Conservation (phyloP, 1,140 invertebrate genomes). For the Brachionus paranguensis region DNA sequence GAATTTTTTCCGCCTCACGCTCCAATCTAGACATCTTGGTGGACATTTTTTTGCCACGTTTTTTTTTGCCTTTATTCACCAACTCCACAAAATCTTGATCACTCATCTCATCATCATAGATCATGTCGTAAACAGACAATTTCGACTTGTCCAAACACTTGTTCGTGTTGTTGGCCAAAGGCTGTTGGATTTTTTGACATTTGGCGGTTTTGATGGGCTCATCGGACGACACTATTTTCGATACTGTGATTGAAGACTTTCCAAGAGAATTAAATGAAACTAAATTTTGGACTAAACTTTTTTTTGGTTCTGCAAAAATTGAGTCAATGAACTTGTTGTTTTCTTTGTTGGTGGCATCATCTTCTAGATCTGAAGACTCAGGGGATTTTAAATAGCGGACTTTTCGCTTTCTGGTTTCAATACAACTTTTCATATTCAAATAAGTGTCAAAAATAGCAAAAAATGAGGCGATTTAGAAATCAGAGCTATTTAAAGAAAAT, state of each 20-base stretch:
- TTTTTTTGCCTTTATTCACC: not conserved
- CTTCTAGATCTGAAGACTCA: not conserved
- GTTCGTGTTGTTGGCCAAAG: not conserved
- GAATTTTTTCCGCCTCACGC: not conserved
- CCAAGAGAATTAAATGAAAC: not conserved
- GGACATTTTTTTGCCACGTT: not conserved
- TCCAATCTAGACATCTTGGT: not conserved
- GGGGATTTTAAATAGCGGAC: not conserved
- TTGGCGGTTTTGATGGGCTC: not conserved
- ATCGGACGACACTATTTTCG: not conserved
- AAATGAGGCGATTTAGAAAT: no score
- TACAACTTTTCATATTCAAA: not conserved
- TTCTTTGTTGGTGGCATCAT: not conserved
- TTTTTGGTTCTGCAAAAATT: not conserved
- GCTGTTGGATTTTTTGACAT: not conserved
- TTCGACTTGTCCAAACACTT: not conserved
- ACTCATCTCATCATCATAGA: not conserved
- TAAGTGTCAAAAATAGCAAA: not conserved
- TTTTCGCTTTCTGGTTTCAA: not conserved
- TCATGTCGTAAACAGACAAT: not conserved
- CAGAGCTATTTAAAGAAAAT: no score
- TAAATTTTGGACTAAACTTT: not conserved
- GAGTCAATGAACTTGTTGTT: not conserved
- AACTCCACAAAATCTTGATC: not conserved
- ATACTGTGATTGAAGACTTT: not conserved